Conservation (phyloP, 2,113 vertebrate genomes). For the Crotalus viridis region DNA sequence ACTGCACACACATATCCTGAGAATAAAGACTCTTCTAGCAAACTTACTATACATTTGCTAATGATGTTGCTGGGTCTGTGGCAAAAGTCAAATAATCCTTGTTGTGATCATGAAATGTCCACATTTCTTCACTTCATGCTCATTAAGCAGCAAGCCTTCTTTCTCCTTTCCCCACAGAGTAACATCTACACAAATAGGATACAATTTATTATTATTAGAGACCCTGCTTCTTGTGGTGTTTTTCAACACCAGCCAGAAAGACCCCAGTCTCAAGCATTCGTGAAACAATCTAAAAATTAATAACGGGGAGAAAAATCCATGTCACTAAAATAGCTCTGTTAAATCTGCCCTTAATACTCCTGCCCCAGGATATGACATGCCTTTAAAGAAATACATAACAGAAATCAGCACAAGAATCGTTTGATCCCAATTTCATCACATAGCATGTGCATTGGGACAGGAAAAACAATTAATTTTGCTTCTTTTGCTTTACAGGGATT, state of each 20-base stretch:
- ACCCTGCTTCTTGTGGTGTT: background rate
- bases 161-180: background rate
- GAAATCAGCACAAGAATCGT: background rate
- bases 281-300: background rate
- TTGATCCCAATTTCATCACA: background rate
- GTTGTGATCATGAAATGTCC: background rate
- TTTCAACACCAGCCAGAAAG: background rate
- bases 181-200: background rate
- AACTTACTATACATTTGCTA: background rate
- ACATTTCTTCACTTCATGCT: background rate
- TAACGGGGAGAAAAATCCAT: background rate
- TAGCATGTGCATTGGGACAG: background rate
- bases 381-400: background rate
- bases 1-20: background rate
- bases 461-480: slow-evolving; percentile 14
- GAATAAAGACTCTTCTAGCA: background rate
- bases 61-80: background rate
- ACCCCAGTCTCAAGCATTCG: background rate
- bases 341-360: background rate
- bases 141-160: background rate
- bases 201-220: background rate
- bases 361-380: background rate
- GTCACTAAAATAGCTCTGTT: background rate
- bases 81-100: background rate
- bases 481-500: slow-evolving; percentile 17